Evolutionary conservation across 2,797 vertebrate genomes (phyloP), one percentile per base, ranked within the genome.

Genomic region (Mergus octosetaceus): DNA sequence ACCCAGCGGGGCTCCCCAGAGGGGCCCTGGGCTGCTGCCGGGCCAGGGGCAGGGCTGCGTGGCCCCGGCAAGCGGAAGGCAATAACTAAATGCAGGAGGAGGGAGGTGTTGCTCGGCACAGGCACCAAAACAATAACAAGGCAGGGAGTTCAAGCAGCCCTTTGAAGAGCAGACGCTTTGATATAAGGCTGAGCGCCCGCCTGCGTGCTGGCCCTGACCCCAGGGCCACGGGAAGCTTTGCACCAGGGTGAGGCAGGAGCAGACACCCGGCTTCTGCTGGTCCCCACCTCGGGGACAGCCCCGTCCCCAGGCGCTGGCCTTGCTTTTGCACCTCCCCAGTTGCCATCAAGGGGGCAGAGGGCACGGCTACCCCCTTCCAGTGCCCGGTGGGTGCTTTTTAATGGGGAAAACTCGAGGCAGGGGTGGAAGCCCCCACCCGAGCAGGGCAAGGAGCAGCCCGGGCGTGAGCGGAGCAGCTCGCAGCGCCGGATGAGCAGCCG

Each of bases 231-330:
- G 58, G 47, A 74, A 36, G 25, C 57, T 83, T 76, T 0, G 0
- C 2, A 3, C 36, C 51, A 13, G 3, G 36, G 32, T 51, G 38
- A 94, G 41, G 38, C 45, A 49, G 22, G 41, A 76, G 64, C 1
- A 24, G 56, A 71, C 0, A 0, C 54, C 64, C 51, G 38, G 20
- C 1, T 69, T 43, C 69, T 38, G 45, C 41, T 4, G 2, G 34
- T 61, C 36, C 34, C 34, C 56, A 4, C 3, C 65, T 45, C 0
- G 3, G 65, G 69, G 70, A 72, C 76, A 94, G 79, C 54, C 45
- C 38, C 0, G 0, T 89, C 38, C 75, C 58, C 47, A 60, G 13
- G 38, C 0, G 0, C 41, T 45, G 45, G 45, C 45, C 45, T 45
- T 45, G 45, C 2, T 45, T 45, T 45, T 45, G 45, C 39, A 39